Base-by-base conservation (phyloP, 2,888 invertebrate species). In the Drosophila bunnanda region DNA sequence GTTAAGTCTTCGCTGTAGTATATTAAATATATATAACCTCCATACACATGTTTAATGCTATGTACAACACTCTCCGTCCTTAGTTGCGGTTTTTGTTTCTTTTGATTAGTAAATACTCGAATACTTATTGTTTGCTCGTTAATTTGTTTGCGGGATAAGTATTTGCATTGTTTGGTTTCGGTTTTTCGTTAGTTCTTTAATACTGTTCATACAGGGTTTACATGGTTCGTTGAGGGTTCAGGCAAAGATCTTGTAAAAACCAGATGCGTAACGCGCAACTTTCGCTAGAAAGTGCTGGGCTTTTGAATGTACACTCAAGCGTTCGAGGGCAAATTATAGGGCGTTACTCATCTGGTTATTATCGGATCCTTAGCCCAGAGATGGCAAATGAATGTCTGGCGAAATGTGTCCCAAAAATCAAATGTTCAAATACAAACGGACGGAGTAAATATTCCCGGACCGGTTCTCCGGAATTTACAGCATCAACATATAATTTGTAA, bases 1-100 rank as follows among this genome's bases (percentile, higher is more conserved):
- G 64, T 66, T 86, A 82, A 82, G 82, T 82, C 88, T 82, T 82
- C 80, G 83, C 83, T 79, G 71, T 75, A 78, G 67, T 64, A 48
- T 72, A 50, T 48, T 70, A 70, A 70, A 69, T 78, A 60, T 65
- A 34, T 30, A 46, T 46, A 46, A 46, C 22, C 55, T 44, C 38
- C 66, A 52, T 22, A 61, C 58, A 46, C 61, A 39, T 59, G 62
- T 66, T 62, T 52, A 70, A 75, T 76, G 68, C 81, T 80, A 86
- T 81, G 39, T 82, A 82, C 88, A 82, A 72, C 70, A 69, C 32
- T 20, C 9, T 9, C 20, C 25, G 2, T 59, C 34, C 8, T 50
- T 50, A 30, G 34, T 60, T 48, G 20, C 28, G 9, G 28, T 15
- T 20, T 20, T 1, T 36, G 22, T 38, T 32, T 8, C 12, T 39